Evolutionary conservation across 1,140 invertebrate species (phyloP).

Genomic region (Eulimnadia texana): DNA sequence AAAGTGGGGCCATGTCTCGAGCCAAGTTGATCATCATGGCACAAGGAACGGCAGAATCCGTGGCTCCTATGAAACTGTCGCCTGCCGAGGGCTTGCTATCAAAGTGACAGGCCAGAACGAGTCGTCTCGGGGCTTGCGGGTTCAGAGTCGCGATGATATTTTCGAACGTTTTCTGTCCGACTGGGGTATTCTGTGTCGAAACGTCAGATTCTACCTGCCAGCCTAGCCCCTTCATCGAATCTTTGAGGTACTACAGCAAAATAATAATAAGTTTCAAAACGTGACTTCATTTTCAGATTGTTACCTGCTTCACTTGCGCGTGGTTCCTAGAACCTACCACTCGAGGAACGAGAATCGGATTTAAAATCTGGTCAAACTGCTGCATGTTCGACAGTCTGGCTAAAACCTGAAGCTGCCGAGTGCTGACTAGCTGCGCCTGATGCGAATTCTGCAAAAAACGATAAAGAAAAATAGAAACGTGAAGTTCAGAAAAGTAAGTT

Average conservation of each 20-base stretch:
- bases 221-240: constrained; percentile 43
- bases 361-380: constrained; percentile 30
- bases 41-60: constrained; percentile 94
- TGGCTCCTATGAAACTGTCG: constrained; percentile 74
- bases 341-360: constrained; percentile 54
- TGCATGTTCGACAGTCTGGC: constrained; percentile 10
- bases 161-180: constrained; percentile 56
- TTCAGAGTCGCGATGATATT: constrained; percentile 77
- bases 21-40: constrained; percentile 86
- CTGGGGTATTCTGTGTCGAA: constrained; percentile 57
- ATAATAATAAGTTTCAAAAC: no score
- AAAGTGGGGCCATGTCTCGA: constrained; percentile 45
- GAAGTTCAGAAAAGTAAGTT: no score
- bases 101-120: constrained; percentile 86
- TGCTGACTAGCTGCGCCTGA: background rate
- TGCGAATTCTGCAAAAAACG: background rate
- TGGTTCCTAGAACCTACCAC: constrained; percentile 55
- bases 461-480: background rate
- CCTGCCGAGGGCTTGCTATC: constrained; percentile 76
- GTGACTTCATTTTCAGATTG: no score
- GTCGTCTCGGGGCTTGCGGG: constrained; percentile 56
- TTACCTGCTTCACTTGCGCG: constrained; percentile 45
- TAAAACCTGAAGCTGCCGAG: background rate
- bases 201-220: constrained; percentile 66
- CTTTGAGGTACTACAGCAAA: constrained; percentile 47